Evolutionary conservation across 2,113 vertebrate species (phyloP).

Genomic region (Callospermophilus lateralis): DNA sequence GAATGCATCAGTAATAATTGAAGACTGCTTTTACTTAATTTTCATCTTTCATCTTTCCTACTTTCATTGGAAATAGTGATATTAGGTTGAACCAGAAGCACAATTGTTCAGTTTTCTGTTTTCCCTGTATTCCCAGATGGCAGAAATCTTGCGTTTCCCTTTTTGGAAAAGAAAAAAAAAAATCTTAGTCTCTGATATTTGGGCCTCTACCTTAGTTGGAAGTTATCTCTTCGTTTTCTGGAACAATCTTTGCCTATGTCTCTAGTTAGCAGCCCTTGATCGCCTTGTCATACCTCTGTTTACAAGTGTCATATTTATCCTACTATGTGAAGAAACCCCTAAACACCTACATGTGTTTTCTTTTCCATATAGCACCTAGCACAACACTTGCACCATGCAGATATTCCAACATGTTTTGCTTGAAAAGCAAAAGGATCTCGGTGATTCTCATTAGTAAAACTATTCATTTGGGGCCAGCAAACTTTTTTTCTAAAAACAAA

Average conservation of each 20-base stretch:
- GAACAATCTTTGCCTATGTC: background rate
- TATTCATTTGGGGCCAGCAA: background rate
- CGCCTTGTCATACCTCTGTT: background rate
- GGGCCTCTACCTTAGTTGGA: background rate
- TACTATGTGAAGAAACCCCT: background rate
- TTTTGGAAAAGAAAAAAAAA: conserved; percentile 11
- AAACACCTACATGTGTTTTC: background rate
- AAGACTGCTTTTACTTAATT: background rate
- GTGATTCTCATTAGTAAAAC: background rate
- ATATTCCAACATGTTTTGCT: background rate
- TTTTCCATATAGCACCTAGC: background rate
- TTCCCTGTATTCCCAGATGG: background rate
- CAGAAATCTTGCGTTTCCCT: background rate
- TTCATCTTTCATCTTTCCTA: background rate
- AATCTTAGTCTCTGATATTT: background rate
- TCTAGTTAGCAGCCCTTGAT: background rate
- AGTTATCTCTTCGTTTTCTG: background rate
- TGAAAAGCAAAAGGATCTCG: background rate
- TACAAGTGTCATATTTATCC: background rate
- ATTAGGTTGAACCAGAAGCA: background rate
- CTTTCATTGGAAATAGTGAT: background rate
- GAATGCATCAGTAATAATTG: background rate
- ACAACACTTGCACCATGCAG: background rate
- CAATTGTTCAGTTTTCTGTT: background rate
- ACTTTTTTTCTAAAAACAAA: background rate